Conservation (phyloP, 2,113 vertebrate species). For the Otocyon megalotis region DNA sequence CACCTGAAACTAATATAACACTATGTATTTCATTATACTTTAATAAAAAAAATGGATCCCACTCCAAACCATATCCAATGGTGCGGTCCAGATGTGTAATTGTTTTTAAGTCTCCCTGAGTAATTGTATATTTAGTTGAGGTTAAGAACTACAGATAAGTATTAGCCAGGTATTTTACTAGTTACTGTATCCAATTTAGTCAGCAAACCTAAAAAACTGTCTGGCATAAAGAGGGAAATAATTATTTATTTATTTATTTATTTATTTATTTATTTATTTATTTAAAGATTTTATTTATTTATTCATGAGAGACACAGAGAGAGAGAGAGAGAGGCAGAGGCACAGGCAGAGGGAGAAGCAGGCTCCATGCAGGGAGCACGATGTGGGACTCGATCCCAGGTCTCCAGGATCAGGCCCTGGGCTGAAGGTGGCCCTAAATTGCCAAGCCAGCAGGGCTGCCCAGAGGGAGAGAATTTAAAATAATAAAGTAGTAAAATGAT, state of each 20-base stretch:
- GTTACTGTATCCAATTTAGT: neutral
- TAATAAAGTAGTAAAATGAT: constrained; percentile 8
- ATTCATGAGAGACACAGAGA: too few relatives aligned
- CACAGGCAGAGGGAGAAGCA: too few relatives aligned
- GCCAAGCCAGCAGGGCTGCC: too few relatives aligned
- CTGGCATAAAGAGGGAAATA: neutral
- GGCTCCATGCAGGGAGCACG: too few relatives aligned
- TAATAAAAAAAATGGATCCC: neutral
- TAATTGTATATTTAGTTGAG: neutral
- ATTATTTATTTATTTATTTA: too few relatives aligned
- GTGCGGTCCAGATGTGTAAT: neutral
- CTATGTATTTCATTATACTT: neutral
- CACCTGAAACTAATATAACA: neutral
- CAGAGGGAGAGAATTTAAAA: neutral
- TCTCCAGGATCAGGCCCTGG: too few relatives aligned
- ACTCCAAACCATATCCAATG: neutral
- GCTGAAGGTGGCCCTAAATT: too few relatives aligned
- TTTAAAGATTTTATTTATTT: too few relatives aligned
- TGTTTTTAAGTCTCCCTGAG: neutral
- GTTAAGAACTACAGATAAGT: neutral
- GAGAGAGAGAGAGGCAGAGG: too few relatives aligned
- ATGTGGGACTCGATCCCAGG: too few relatives aligned
- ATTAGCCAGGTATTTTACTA: neutral
- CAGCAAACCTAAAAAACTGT: neutral
- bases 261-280: too few relatives aligned